Percentiles rank a stretch among this genome's conserved stretches.
Evolutionary conservation across 1,140 invertebrate genomes (phyloP).

Genomic region (Rhagoletis pomonella): DNA sequence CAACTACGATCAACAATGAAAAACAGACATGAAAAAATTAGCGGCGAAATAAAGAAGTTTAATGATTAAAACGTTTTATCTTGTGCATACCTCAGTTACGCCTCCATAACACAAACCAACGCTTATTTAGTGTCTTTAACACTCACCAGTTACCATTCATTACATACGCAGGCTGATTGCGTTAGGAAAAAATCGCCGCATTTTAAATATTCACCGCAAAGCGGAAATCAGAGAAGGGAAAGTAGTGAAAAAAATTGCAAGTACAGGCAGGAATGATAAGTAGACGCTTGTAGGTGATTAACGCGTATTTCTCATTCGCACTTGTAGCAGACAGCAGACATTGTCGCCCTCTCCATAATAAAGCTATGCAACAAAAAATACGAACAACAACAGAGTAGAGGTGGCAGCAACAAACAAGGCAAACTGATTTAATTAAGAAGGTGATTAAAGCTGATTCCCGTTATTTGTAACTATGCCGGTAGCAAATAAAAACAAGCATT

Average conservation of each 20-base stretch:
- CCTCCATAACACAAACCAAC: background rate
- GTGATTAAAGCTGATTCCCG: constrained; percentile 47
- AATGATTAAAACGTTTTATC: constrained; percentile 53
- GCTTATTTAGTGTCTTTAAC: constrained; percentile 1
- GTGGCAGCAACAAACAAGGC: background rate
- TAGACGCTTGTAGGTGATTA: constrained; percentile 34
- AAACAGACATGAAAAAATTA: constrained; percentile 49
- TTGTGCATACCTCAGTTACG: constrained; percentile 43
- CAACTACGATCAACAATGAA: constrained; percentile 20
- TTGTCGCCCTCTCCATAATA: background rate
- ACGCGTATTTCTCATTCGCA: constrained; percentile 34
- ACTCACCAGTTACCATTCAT: background rate
- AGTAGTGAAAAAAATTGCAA: background rate
- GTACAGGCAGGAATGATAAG: background rate
- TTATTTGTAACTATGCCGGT: constrained; percentile 31
- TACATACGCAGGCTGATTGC: background rate
- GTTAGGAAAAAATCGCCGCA: background rate
- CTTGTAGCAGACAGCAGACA: background rate
- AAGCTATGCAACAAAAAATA: background rate
- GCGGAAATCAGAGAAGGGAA: background rate
- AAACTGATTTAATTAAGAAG: constrained; percentile 51
- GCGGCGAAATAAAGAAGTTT: constrained; percentile 47
- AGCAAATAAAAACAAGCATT: background rate
- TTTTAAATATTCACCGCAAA: constrained; percentile 15
- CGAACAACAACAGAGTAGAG: background rate